phyloP scores from a whole-genome alignment of 2,113 vertebrate genomes.

The Laticauda laticaudata region DNA sequence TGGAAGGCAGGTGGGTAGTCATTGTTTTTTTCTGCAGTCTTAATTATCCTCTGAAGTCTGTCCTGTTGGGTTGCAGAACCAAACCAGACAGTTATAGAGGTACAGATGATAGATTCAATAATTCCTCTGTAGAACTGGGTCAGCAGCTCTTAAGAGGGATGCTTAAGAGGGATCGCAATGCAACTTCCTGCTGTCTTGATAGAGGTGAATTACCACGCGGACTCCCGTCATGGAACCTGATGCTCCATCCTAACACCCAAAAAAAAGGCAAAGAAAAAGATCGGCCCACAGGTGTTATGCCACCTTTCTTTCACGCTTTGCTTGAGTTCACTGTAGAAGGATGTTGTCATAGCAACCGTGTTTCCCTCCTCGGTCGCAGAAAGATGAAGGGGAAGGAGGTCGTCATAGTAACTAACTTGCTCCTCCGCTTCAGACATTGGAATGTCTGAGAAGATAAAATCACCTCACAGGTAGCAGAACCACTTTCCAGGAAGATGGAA shows the following conservation, averaged over 20 bases:
- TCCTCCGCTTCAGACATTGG: conserved; percentile 16
- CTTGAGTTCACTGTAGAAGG: neutral
- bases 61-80: too few species aligned
- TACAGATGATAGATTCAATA: too few species aligned
- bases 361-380: neutral
- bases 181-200: neutral
- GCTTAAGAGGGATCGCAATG: too few species aligned
- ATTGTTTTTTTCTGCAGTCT: too few species aligned
- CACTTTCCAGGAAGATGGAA: neutral
- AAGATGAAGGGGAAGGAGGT: conserved; percentile 18
- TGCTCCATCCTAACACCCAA: neutral
- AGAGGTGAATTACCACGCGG: neutral
- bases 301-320: neutral
- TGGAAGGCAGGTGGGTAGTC: too few species aligned
- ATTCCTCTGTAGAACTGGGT: too few species aligned
- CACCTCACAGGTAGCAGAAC: fast-evolving
- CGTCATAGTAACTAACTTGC: conserved; percentile 41
- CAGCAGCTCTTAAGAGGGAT: too few species aligned
- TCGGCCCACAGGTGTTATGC: neutral
- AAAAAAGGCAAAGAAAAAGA: neutral
- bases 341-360: neutral
- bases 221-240: too few species aligned
- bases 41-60: too few species aligned
- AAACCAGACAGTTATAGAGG: too few species aligned
- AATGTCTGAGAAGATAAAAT: conserved; percentile 42